Base-by-base conservation (phyloP, 2,113 vertebrate genomes). In the Tretioscincus oriximinensis region DNA sequence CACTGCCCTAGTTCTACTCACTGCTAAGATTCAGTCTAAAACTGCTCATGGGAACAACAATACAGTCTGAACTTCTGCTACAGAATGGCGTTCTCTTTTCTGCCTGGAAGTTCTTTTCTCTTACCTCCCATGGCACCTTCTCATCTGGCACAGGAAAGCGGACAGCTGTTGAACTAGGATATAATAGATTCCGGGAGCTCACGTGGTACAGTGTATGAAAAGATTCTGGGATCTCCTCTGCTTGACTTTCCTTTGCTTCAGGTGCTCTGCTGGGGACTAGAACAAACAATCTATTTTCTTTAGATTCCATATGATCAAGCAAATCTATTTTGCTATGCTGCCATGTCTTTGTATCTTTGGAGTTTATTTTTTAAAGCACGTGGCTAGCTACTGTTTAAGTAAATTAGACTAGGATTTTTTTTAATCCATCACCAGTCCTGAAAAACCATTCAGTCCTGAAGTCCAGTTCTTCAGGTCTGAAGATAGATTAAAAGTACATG, bases 111-210 rank as follows among this genome's bases (percentile, higher is more conserved):
- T 0, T 1, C 24, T 22, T 9, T 77, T 35, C 24, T 68, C 94
- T 83, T 94, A 99, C 98, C 97, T 98, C 93, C 98, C 98, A 99
- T 26, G 96, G 95, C 70, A 99, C 98, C 85, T 97, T 98, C 94
- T 99, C 98, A 5, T 99, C 96, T 0, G 98, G 97, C 84, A 99
- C 98, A 0, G 98, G 97, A 90, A 98, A 99, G 45, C 98, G 96
- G 0, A 67, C 73, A 9, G 94, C 60, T 20, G 89, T 92, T 77
- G 94, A 95, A 73, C 78, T 84, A 0, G 97, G 97, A 82, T 99
- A 99, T 4, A 93, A 82, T 31, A 97, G 92, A 72, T 95, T 94
- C 45, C 97, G 94, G 60, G 97, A 95, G 0, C 95, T 95, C 70
- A 96, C 91, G 0, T 99, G 98, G 81, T 81, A 89, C 0, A 51